Evolutionary conservation across 2,113 vertebrate species (phyloP).

Genomic region (Fulmarus glacialis): DNA sequence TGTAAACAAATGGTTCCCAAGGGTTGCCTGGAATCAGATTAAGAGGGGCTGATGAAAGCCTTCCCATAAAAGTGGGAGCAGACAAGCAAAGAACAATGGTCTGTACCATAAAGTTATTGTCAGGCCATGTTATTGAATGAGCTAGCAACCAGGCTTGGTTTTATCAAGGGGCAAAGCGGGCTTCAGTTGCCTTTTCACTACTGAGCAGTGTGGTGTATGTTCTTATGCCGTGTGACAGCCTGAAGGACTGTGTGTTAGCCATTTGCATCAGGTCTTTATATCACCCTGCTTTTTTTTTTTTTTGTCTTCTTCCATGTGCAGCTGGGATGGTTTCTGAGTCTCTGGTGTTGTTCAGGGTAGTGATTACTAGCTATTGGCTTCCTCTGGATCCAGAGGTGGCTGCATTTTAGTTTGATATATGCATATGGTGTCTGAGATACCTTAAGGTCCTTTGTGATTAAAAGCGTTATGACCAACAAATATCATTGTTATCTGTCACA

Average conservation of each 20-base stretch:
- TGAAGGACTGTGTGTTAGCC: neutral
- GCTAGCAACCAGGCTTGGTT: neutral
- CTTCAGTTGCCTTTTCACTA: neutral
- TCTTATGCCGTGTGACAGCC: neutral
- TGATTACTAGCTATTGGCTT: neutral
- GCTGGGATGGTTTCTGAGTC: neutral
- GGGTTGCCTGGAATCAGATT: neutral
- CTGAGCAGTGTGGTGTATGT: neutral
- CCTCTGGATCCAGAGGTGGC: neutral
- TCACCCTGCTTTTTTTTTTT: neutral
- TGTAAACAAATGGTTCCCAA: neutral
- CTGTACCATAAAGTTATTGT: neutral
- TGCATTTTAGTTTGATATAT: neutral
- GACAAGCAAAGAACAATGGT: neutral
- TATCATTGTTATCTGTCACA: neutral
- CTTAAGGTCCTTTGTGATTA: conserved; percentile 17
- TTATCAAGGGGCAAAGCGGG: neutral
- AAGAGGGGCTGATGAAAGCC: neutral
- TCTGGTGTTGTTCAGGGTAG: neutral
- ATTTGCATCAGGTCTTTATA: neutral
- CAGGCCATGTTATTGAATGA: neutral
- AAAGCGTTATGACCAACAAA: neutral
- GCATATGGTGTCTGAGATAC: neutral
- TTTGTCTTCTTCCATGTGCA: neutral
- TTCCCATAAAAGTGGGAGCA: neutral